These are phyloP conservation scores for Melieria omissa DNA, from an alignment of 2,888 invertebrate species.

Conservation along the genomic window DNA sequence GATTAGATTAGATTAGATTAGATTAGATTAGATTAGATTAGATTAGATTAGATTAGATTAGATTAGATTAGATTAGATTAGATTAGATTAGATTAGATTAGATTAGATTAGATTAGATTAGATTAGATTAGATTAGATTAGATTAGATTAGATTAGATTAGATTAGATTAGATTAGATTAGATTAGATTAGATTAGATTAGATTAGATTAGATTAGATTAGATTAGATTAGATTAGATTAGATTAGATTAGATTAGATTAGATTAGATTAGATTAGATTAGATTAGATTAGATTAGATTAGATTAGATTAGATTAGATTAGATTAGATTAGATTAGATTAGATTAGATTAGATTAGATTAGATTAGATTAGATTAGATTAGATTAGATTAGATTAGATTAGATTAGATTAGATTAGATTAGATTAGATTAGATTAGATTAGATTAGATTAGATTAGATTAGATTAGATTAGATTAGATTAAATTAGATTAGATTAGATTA, in stretches of 20 bases:
- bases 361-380: not conserved
- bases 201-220: not conserved
- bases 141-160: not conserved
- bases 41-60: conserved; percentile 13
- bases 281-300: not conserved
- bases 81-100: not conserved
- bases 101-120: not conserved
- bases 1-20: conserved; percentile 17
- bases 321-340: not conserved
- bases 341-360: not conserved
- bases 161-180: not conserved
- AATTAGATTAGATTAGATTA: not conserved
- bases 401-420: not conserved
- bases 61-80: not conserved
- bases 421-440: not conserved
- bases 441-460: not conserved
- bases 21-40: conserved; percentile 15
- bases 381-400: not conserved
- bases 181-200: not conserved
- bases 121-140: not conserved
- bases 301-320: not conserved
- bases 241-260: not conserved
- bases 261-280: not conserved
- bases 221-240: not conserved
- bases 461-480: not conserved